Evolutionary conservation across 1,140 invertebrate genomes (phyloP).

Genomic region (Diploscapter pachys): DNA sequence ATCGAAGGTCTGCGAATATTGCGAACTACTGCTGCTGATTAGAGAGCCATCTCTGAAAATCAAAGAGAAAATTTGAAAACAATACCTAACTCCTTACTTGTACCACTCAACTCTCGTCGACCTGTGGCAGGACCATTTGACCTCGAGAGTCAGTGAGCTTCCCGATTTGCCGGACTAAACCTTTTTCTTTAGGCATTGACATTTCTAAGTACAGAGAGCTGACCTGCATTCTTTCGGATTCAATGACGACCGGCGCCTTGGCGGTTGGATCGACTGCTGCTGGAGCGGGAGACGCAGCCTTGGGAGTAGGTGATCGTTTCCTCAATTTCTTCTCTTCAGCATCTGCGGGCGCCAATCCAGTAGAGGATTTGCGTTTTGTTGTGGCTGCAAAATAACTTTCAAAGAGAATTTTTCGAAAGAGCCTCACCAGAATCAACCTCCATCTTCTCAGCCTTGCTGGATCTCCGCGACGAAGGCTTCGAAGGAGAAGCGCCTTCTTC

Average conservation of each 20-base stretch:
- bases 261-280: conserved; percentile 7
- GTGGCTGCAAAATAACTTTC: too few species aligned
- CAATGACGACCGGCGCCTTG: conserved; percentile 45
- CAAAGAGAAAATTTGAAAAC: background rate
- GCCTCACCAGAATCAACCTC: conserved; percentile 33
- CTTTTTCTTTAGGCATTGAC: background rate
- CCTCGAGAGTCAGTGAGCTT: conserved; percentile 48
- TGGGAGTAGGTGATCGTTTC: background rate
- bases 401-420: too few species aligned
- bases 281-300: conserved; percentile 5
- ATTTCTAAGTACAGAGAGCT: too few species aligned
- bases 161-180: conserved; percentile 40
- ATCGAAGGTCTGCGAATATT: conserved; percentile 47
- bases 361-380: too few species aligned
- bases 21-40: conserved; percentile 34
- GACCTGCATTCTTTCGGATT: conserved; percentile 52
- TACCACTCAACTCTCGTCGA: conserved; percentile 56
- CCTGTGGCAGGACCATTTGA: conserved; percentile 52
- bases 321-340: conserved; percentile 27
- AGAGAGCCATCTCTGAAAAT: conserved; percentile 46
- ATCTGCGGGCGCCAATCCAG: conserved; percentile 14
- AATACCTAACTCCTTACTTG: conserved; percentile 46
- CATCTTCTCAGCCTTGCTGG: conserved; percentile 34
- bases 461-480: conserved; percentile 1
- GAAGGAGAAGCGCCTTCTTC: background rate